Evolutionary conservation across 2,888 invertebrate species (phyloP), one percentile per base, ranked within the genome.

Genomic region (Macropis europaea): DNA sequence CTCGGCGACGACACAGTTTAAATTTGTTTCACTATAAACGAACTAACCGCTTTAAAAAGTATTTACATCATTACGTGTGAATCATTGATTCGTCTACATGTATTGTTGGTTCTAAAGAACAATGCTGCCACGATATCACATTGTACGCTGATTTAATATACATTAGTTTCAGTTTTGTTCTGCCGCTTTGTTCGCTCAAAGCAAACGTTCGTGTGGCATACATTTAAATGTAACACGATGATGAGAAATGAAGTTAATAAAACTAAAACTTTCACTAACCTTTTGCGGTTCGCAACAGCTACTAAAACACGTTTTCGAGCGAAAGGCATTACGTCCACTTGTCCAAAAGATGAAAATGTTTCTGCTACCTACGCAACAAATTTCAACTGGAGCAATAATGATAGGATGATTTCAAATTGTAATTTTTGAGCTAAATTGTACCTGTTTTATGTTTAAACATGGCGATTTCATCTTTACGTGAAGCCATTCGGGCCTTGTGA

Each of bases 261-360:
- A 4, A 22, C 0, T 13, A 6, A 53, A 36, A 34, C 1, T 22
- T 56, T 9, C 13, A 86, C 89, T 92, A 90, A 95, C 95, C 92
- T 93, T 71, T 88, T 85, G 71, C 92, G 92, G 84, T 92, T 92
- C 72, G 91, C 90, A 19, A 94, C 92, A 1, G 95, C 95, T 32
- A 95, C 90, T 15, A 95, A 88, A 3, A 93, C 93, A 43, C 89
- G 90, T 24, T 85, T 86, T 17, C 53, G 45, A 9, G 92, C 91
- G 67, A 91, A 89, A 36, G 91, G 91, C 84, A 71, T 62, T 11
- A 95, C 90, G 88, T 95, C 95, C 26, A 94, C 91, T 36, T 91
- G 91, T 0, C 95, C 95, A 87, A 91, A 93, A 11, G 88, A 86
- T 9, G 93, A 92, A 56, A 95, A 91, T 63, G 91, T 87, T 32